Evolutionary conservation across 2,888 invertebrate species (phyloP).

Genomic region (Agrochola macilenta): DNA sequence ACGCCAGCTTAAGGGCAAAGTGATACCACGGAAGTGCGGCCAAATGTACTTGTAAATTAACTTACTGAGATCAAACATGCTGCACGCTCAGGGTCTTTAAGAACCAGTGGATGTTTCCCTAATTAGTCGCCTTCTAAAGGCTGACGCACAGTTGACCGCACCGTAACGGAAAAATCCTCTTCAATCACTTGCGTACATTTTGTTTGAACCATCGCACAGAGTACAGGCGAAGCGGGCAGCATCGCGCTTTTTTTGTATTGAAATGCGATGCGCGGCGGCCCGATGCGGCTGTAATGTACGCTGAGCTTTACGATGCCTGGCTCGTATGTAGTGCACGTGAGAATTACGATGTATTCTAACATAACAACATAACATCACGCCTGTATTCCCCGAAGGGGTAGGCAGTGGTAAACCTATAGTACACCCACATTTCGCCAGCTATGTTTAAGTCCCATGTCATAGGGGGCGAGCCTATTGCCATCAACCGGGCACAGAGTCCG

Average conservation of each 20-base stretch:
- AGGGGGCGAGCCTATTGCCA: no score
- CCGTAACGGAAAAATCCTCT: background rate
- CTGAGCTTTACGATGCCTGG: background rate
- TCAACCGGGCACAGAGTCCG: no score
- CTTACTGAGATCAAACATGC: slow-evolving; percentile 21
- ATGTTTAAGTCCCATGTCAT: no score
- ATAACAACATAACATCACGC: no score
- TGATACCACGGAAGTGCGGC: background rate
- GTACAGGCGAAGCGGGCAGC: background rate
- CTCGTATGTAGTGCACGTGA: background rate
- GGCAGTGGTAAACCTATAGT: no score
- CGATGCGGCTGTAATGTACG: background rate
- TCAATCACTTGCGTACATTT: background rate
- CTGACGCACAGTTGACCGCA: background rate
- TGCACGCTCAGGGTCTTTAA: slow-evolving; percentile 50
- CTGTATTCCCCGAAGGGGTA: no score
- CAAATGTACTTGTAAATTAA: slow-evolving; percentile 42
- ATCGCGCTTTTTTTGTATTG: background rate
- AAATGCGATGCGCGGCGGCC: background rate
- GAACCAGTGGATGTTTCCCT: slow-evolving; percentile 55
- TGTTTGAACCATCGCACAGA: background rate
- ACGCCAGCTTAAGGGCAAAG: background rate
- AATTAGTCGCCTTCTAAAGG: slow-evolving; percentile 53
- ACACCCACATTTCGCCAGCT: no score
- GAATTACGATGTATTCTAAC: slow-evolving; percentile 2